phyloP scores from a whole-genome alignment of 2,113 vertebrate genomes.

The Colaptes auratus region DNA sequence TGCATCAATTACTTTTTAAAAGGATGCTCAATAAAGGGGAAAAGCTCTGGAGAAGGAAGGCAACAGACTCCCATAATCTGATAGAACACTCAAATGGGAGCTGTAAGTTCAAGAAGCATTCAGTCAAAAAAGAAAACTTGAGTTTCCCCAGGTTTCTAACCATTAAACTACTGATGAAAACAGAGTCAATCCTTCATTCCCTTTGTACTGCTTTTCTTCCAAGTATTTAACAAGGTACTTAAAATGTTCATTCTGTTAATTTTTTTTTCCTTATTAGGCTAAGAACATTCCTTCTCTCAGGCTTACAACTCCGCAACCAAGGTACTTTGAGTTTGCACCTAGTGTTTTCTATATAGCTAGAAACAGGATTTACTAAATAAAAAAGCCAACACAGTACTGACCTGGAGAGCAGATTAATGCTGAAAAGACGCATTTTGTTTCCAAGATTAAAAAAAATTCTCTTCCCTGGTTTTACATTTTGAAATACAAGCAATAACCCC shows the following conservation, averaged over 20 bases:
- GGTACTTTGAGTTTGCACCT: background rate
- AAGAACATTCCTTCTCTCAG: background rate
- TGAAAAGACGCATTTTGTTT: background rate
- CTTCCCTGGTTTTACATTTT: background rate
- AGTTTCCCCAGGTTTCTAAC: background rate
- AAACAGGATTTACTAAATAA: background rate
- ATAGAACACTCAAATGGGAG: background rate
- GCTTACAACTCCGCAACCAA: background rate
- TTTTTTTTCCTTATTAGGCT: background rate
- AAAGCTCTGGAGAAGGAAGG: background rate
- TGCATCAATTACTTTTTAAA: background rate
- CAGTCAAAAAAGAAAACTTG: background rate
- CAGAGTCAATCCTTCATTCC: background rate
- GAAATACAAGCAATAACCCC: background rate
- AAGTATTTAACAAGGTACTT: background rate
- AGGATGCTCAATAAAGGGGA: background rate
- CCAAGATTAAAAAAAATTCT: background rate
- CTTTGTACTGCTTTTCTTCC: background rate
- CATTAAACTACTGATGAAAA: background rate
- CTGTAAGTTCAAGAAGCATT: background rate
- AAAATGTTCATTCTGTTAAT: background rate
- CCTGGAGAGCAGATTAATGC: background rate
- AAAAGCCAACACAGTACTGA: background rate
- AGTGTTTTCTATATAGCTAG: background rate
- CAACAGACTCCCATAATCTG: background rate